These are phyloP conservation scores for Sarcophaga bullata DNA, from an alignment of 1,140 invertebrate species.

Conservation along the genomic window DNA sequence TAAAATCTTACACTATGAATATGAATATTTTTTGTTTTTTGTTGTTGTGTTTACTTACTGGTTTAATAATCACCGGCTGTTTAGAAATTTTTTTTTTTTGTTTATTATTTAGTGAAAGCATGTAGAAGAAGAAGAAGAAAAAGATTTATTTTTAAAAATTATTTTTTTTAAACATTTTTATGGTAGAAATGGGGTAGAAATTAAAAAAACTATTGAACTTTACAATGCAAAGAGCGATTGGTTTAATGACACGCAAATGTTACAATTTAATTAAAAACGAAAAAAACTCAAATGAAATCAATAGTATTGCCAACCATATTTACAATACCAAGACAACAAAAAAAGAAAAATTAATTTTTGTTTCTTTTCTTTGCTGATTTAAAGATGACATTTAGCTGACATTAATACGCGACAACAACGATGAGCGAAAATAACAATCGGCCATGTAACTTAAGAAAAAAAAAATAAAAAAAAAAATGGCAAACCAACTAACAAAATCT, in stretches of 20 bases:
- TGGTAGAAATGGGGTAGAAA: neutral
- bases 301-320: neutral
- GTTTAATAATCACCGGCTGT: conserved; percentile 38
- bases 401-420: conserved; percentile 6
- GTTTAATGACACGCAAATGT: conserved; percentile 14
- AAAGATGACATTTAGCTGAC: conserved; percentile 40
- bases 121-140: conserved; percentile 9
- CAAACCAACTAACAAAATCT: neutral
- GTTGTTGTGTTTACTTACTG: conserved; percentile 30
- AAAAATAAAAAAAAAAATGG: no score
- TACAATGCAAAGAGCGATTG: neutral
- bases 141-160: conserved; percentile 10
- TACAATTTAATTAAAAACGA: neutral
- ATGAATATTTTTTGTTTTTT: neutral
- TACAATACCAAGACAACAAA: neutral
- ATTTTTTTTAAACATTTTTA: neutral
- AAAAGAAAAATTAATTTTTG: conserved; percentile 1
- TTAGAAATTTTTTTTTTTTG: neutral
- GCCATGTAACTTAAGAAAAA: no score
- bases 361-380: neutral
- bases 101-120: conserved; percentile 25
- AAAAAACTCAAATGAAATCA: no score
- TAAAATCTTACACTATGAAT: neutral
- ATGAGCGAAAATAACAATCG: conserved; percentile 24
- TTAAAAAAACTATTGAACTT: conserved; percentile 5